phyloP scores from a whole-genome alignment of 2,113 vertebrate genomes.

The Notothenia coriiceps region DNA sequence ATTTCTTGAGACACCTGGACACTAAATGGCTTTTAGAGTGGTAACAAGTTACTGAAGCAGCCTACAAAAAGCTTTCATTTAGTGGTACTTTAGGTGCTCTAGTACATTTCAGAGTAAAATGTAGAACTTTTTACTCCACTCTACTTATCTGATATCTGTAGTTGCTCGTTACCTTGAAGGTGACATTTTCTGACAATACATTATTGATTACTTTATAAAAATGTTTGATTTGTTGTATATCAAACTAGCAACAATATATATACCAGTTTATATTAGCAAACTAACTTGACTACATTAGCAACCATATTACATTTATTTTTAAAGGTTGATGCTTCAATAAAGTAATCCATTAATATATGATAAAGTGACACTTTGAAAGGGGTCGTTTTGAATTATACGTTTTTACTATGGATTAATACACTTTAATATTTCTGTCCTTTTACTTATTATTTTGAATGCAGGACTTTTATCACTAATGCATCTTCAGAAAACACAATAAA shows the following conservation, averaged over 20 bases:
- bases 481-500: neutral
- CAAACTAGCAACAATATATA: neutral
- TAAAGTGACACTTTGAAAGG: neutral
- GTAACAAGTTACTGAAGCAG: neutral
- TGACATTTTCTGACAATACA: too few relatives aligned
- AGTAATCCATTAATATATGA: neutral
- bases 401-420: neutral
- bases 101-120: neutral
- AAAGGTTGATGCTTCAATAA: neutral
- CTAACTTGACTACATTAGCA: neutral
- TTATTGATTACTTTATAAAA: neutral
- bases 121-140: neutral
- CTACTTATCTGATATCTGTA: neutral
- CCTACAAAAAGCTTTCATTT: neutral
- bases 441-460: neutral
- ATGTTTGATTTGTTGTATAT: neutral
- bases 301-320: neutral
- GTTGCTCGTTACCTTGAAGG: neutral
- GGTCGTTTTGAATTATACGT: neutral
- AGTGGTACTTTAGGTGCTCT: neutral
- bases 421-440: neutral
- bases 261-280: neutral
- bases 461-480: neutral
- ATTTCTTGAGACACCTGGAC: constrained; percentile 6
- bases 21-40: neutral